A percentile compares a stretch with the other conserved stretches of the same genome.
Evolutionary conservation across 1,140 invertebrate genomes (phyloP).

Genomic region (Papilio machaon): DNA sequence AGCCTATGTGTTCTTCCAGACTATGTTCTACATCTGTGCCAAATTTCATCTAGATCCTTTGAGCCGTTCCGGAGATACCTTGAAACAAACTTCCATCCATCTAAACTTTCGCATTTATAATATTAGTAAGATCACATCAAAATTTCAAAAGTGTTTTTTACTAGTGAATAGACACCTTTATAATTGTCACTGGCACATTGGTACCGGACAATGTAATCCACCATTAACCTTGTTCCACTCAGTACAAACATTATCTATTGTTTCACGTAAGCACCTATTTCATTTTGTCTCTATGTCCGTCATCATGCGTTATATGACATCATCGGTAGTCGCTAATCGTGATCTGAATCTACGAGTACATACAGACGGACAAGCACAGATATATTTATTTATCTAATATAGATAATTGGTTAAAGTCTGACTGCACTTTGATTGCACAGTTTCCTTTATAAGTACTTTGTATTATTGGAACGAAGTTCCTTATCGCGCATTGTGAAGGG

Average conservation of each 20-base stretch:
- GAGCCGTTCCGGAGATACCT: too few species aligned
- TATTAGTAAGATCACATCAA: too few species aligned
- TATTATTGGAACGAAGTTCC: too few species aligned
- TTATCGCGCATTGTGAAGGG: too few species aligned
- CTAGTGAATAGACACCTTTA: background rate
- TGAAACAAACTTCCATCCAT: too few species aligned
- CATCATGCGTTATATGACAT: slow-evolving; percentile 56
- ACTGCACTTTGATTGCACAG: background rate
- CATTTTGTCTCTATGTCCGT: slow-evolving; percentile 42
- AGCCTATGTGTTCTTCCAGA: too few species aligned
- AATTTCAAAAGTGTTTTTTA: background rate
- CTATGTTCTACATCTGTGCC: too few species aligned
- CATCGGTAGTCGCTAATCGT: slow-evolving; percentile 54
- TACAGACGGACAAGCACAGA: slow-evolving; percentile 28
- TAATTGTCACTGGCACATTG: slow-evolving; percentile 1
- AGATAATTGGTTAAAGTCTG: background rate
- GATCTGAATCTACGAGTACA: slow-evolving; percentile 53
- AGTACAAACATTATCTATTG: slow-evolving; percentile 45
- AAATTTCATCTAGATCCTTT: too few species aligned
- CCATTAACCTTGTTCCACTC: slow-evolving; percentile 36
- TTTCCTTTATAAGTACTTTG: background rate
- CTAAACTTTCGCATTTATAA: too few species aligned
- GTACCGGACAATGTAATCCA: slow-evolving; percentile 25
- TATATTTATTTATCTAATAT: background rate
- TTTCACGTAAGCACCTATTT: slow-evolving; percentile 44